Evolutionary conservation across 2,888 invertebrate species (phyloP).

Genomic region (Asteroscopus sphinx): DNA sequence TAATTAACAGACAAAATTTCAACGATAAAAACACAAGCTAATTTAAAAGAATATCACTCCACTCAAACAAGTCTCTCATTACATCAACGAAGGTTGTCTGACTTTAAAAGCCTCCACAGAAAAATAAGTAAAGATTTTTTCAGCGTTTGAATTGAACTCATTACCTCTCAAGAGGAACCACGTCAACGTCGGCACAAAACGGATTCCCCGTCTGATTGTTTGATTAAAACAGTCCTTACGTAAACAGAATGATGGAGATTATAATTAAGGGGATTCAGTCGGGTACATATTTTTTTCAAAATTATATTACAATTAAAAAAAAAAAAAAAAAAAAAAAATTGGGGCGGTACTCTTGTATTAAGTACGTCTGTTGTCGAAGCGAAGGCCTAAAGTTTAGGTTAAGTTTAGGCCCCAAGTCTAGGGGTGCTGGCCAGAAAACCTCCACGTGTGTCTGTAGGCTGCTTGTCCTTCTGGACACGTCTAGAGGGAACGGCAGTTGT

Average conservation of each 20-base stretch:
- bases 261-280: not conserved
- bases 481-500: too few relatives aligned
- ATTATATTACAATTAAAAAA: too few relatives aligned
- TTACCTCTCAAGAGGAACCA: slow-evolving; percentile 56
- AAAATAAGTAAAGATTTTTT: slow-evolving; percentile 48
- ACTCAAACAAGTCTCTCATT: slow-evolving; percentile 54
- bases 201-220: slow-evolving; percentile 59
- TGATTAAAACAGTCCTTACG: slow-evolving; percentile 52
- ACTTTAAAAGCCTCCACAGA: slow-evolving; percentile 58
- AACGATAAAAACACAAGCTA: slow-evolving; percentile 24
- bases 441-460: too few relatives aligned
- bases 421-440: too few relatives aligned
- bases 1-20: slow-evolving; percentile 21
- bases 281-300: not conserved
- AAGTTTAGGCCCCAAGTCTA: too few relatives aligned
- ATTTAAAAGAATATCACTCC: slow-evolving; percentile 44
- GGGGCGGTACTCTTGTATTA: too few relatives aligned
- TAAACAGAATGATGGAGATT: slow-evolving; percentile 22
- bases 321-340: too few relatives aligned
- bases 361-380: too few relatives aligned
- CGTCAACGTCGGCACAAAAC: slow-evolving; percentile 50
- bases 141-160: slow-evolving; percentile 65
- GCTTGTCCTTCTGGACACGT: too few relatives aligned
- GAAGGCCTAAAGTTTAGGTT: too few relatives aligned
- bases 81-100: slow-evolving; percentile 59